Conservation (phyloP, 2,888 invertebrate species). For the Conus canariensis region DNA sequence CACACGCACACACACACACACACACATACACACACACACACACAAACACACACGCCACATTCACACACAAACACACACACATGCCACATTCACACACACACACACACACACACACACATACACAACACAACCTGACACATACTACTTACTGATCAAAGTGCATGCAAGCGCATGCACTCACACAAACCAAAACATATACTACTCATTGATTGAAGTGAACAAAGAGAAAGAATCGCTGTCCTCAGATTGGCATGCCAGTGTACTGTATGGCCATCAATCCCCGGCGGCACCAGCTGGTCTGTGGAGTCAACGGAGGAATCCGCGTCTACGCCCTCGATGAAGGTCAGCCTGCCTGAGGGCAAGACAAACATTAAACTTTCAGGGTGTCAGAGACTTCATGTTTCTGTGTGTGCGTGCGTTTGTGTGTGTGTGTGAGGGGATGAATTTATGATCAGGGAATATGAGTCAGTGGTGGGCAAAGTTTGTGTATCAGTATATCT, state of each 20-base stretch:
- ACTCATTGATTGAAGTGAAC: not conserved
- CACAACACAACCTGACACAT: not conserved
- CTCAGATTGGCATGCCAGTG: constrained; percentile 75
- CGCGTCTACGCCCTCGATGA: constrained; percentile 74
- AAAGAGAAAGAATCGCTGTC: not conserved
- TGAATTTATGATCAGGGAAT: too few species aligned
- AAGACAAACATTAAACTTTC: not conserved
- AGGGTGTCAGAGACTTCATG: not conserved
- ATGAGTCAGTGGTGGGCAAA: too few species aligned
- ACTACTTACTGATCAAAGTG: not conserved
- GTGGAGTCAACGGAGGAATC: constrained; percentile 76
- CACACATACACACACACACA: too few species aligned
- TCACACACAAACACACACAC: too few species aligned
- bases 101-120: too few species aligned
- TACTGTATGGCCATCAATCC: constrained; percentile 77
- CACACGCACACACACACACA: too few species aligned
- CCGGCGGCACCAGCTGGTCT: constrained; percentile 73
- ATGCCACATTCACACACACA: too few species aligned
- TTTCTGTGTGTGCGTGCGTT: too few species aligned
- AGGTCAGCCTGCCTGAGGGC: constrained; percentile 61
- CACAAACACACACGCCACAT: too few species aligned
- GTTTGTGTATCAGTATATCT: too few species aligned
- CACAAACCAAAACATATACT: not conserved
- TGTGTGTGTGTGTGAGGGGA: not conserved
- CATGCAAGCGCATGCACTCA: not conserved